Base-by-base conservation (phyloP, 2,888 invertebrate genomes). In the Dromius quadrimaculatus region DNA sequence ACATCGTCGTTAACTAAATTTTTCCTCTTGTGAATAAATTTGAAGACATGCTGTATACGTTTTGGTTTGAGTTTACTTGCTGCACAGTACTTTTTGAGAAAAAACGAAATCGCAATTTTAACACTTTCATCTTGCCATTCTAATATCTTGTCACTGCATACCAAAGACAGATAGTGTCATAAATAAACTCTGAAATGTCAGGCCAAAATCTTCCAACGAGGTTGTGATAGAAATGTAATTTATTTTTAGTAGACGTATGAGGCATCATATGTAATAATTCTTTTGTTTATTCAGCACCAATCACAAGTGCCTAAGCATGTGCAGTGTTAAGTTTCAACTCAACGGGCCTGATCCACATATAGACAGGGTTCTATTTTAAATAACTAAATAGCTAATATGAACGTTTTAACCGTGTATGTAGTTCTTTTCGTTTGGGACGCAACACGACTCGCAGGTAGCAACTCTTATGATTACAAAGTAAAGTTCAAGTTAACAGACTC, bases 121-220 rank as follows among this genome's bases (percentile, higher is more conserved):
- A 57, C 38, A 57, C 45, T 38, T 45, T 63, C 38, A 38, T 68
- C 68, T 68, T 68, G 68, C 68, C 68, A 68, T 68, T n/a, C 59
- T 68, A 68, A 70, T 62, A 70, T 70, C 79, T 79, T 77, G 77
- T 79, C 79, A 81, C 76, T 78, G 73, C 75, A 80, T 82, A 82
- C 82, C 82, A 82, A 82, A 82, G 82, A 82, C 79, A 77, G 74
- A 74, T 77, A 78, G 82, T 82, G 81, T 82, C 81, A 81, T 81
- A 81, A 76, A 74, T n/a, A 76, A 76, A 75, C 75, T 72, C 71
- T 72, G 74, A 73, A 75, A 75, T 75, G 77, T 79, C 80, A 79
- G 69, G 81, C 81, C 81, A 81, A 82, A 81, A 79, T 82, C 82
- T 82, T 83, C 82, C 82, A 82, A 78, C 80, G 77, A 79, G 82